Evolutionary conservation across 1,140 invertebrate genomes (phyloP), one percentile per base, ranked within the genome.

Genomic region (Dinoponera quadriceps): DNA sequence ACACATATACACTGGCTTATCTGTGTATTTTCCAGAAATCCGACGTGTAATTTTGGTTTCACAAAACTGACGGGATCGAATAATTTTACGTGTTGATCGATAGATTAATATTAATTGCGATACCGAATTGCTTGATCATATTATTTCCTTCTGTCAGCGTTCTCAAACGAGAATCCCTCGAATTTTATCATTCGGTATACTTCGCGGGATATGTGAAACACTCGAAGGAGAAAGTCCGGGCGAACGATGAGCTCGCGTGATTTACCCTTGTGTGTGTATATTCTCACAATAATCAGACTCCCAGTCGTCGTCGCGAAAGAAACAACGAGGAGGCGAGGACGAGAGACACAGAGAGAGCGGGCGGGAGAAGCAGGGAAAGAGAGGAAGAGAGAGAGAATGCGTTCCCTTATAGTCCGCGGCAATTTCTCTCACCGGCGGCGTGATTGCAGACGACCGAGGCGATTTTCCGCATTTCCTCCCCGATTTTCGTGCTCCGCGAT

Each of bases 381-480:
- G 14, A 66, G 14, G 29, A 22, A 75, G 33, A 51, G 4, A 59
- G 29, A 54, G 25, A 66, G 22, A 74, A 33, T 73, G 48, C 48
- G 62, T 84, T 88, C 14, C 57, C 68, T 62, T 73, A 72, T 81
- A 73, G 78, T 82, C 78, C 20, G 48, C 59, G 44, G 78, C 78
- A 82, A 82, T 82, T 82, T 74, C 69, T 82, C 69, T 73, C 69
- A 73, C 68, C 66, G 48, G 44, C 69, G 62, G 57, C 68, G 57
- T 82, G 78, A 82, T 82, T 82, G 78, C 78, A 82, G 78, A 82
- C 78, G 78, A 82, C 66, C 55, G 57, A 72, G 68, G 78, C 78
- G 78, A 82, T 82, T 82, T 74, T 82, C 78, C 78, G 69, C 84
- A 81, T 82, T 80, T 89, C 77, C 69, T 78, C 65, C 65, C 51